A percentile compares a stretch with the other conserved stretches of the same genome.
These are phyloP conservation scores for Gallinago nigripennis DNA, from an alignment of 2,797 vertebrate species.

Conservation along the genomic window DNA sequence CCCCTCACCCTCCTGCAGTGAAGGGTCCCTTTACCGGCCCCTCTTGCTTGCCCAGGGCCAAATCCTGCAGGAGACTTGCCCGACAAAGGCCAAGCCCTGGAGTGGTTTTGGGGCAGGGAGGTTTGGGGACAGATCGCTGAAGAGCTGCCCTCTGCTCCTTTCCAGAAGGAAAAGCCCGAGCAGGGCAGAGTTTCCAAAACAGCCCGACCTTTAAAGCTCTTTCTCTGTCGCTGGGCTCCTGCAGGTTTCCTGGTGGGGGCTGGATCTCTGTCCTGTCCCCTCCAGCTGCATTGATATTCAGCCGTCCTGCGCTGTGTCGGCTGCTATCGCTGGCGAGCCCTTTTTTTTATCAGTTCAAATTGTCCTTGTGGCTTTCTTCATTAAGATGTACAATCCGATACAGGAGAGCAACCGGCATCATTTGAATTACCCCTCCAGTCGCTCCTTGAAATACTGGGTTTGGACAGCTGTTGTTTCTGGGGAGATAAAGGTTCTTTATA, in stretches of 20 bases:
- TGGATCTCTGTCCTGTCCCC: not conserved
- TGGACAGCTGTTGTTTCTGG: slow-evolving; percentile 6
- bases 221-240: not conserved
- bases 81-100: accelerated
- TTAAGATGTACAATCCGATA: slow-evolving; percentile 43
- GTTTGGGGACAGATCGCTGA: not conserved
- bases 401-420: not conserved
- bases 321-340: not conserved
- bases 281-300: not conserved
- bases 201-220: slow-evolving; percentile 3
- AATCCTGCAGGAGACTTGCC: not conserved
- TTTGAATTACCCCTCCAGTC: slow-evolving; percentile 40
- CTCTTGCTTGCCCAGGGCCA: too few species aligned
- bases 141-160: not conserved
- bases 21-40: not conserved
- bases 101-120: not conserved
- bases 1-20: not conserved
- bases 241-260: not conserved
- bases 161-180: not conserved
- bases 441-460: slow-evolving; percentile 3
- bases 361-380: slow-evolving; percentile 65
- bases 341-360: slow-evolving; percentile 17
- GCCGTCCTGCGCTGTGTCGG: not conserved
- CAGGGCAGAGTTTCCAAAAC: not conserved
- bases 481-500: not conserved